These are phyloP conservation scores for Osmerus eperlanus DNA, from an alignment of 2,113 vertebrate genomes.

Conservation along the genomic window DNA sequence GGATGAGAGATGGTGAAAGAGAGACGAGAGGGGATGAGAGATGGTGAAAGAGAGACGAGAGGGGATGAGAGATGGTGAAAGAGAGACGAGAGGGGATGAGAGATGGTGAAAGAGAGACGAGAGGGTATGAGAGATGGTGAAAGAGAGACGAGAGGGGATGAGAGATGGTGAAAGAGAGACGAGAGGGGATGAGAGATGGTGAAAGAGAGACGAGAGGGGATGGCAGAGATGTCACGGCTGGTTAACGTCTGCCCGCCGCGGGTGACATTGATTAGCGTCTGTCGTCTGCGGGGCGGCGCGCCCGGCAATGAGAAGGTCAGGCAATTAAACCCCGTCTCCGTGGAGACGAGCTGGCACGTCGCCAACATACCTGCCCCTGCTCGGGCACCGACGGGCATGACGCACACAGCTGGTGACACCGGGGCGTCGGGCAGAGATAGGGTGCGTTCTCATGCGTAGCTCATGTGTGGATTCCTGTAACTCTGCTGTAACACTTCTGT, in stretches of 20 bases:
- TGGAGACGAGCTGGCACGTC: constrained; percentile 46
- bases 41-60: too few relatives aligned
- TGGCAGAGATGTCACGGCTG: constrained; percentile 44
- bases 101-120: not conserved
- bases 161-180: too few relatives aligned
- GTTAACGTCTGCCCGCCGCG: constrained; percentile 51
- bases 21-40: too few relatives aligned
- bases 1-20: constrained; percentile 24
- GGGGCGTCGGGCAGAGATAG: not conserved
- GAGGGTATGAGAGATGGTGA: constrained; percentile 26
- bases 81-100: not conserved
- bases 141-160: too few relatives aligned
- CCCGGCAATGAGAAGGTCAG: constrained; percentile 51
- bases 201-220: not conserved
- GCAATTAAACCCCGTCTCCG: constrained; percentile 62
- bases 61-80: too few relatives aligned
- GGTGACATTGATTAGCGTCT: constrained; percentile 64
- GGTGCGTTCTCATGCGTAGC: too few relatives aligned
- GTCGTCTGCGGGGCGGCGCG: constrained; percentile 42
- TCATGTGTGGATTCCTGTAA: too few relatives aligned
- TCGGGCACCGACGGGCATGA: constrained; percentile 17
- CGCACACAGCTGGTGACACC: constrained; percentile 24
- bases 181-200: not conserved
- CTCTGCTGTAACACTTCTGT: too few relatives aligned
- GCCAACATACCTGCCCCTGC: constrained; percentile 36